Evolutionary conservation across 53 echinoderm and acorn worm species (phyloP), one percentile per base, ranked within the genome.

Genomic region (Apostichopus leukothele): DNA sequence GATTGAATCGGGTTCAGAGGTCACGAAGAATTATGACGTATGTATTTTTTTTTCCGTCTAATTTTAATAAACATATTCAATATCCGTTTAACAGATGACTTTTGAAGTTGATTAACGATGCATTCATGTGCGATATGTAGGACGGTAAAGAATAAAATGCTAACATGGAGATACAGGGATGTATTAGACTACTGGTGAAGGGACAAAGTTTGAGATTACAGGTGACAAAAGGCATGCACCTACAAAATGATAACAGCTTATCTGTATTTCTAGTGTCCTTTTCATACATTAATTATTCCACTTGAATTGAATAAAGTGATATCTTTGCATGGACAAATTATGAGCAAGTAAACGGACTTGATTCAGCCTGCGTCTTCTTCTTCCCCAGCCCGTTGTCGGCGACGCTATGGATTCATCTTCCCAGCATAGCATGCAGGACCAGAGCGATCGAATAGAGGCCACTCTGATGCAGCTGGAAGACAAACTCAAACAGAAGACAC

Each of bases 391-490:
- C 18, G 71, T 13, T 5, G 60, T 20, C n/a, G 51, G 54, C 16
- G 54, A 57, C 2, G n/a, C 14, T 6, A 52, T 78, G 12, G 89
- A 85, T 51, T 76, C 92, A 50, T 73, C 90, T 25, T 52, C 91
- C 1, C 22, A 54, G 23, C 89, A 86, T 52, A 94, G 93, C 86
- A 89, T 96, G 63, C 93, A 89, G 5, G 94, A 95, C 59, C 99
- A 99, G 93, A 94, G 92, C 4, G 92, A 96, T 87, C 89, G 93
- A 1, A 93, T 95, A 22, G 89, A 94, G 86, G 89, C 89, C 53
- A 99, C 92, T 9, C 81, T 99, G 10, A 92, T 94, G 61, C 88
- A 93, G 16, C 90, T 95, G 10, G 95, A 99, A 57, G 99, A 99
- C 88, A 92, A 92, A 89, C 78, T 99, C 14, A 90, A 89, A 92